A percentile compares a stretch with the other conserved stretches of the same genome.
Conservation (phyloP, 1,140 invertebrate species). For the Mercenaria mercenaria region DNA sequence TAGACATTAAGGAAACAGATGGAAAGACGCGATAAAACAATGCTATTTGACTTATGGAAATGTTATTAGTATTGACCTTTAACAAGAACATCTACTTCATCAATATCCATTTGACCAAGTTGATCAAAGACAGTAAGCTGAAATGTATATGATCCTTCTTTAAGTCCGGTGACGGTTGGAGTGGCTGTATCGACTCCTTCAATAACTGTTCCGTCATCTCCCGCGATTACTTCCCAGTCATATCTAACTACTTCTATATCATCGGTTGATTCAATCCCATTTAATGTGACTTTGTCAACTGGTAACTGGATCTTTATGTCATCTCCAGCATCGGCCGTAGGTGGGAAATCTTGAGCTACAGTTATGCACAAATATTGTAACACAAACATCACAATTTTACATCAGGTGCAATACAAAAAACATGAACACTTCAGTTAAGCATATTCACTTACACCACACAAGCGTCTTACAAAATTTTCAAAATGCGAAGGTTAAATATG, state of each 20-base stretch:
- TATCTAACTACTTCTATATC: slow-evolving; percentile 23
- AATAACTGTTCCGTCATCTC: background rate
- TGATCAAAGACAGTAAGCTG: slow-evolving; percentile 45
- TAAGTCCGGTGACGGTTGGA: background rate
- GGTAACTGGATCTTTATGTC: slow-evolving; percentile 28
- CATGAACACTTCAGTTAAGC: too few species aligned
- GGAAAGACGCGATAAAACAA: too few species aligned
- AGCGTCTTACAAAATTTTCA: too few species aligned
- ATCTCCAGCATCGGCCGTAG: slow-evolving; percentile 18
- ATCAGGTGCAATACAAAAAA: too few species aligned
- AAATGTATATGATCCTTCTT: slow-evolving; percentile 24
- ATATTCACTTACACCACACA: too few species aligned
- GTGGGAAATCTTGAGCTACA: slow-evolving; percentile 47
- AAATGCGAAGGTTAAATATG: too few species aligned
- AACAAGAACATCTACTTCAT: slow-evolving; percentile 22
- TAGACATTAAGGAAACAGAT: too few species aligned
- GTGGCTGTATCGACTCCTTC: background rate
- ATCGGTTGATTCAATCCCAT: slow-evolving; percentile 3
- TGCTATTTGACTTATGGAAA: too few species aligned
- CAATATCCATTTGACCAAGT: slow-evolving; percentile 29
- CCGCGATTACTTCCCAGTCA: background rate
- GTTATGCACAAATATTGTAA: too few species aligned
- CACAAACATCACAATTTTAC: too few species aligned
- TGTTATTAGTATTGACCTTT: too few species aligned
- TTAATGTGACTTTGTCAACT: background rate